These are phyloP conservation scores for Glyptemys insculpta DNA, from an alignment of 2,797 vertebrate genomes.

Conservation along the genomic window DNA sequence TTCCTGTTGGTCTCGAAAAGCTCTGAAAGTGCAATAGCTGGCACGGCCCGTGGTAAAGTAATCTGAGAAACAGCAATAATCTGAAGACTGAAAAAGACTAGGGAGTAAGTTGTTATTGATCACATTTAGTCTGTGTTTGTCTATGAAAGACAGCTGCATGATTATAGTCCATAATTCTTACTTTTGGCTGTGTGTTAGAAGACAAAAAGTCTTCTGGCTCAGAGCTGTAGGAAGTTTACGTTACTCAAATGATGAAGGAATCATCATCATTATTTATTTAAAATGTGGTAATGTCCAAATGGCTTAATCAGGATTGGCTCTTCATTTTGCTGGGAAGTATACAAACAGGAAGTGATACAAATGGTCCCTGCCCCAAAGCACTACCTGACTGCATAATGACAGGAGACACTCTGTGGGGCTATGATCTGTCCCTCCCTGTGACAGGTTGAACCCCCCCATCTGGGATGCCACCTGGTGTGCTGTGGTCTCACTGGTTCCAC, in stretches of 20 bases:
- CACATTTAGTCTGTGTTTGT: not conserved
- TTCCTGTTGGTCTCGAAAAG: not conserved
- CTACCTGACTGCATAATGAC: not conserved
- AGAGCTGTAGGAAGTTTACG: not conserved
- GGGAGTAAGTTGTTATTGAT: not conserved
- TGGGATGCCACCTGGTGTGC: no score
- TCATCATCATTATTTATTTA: not conserved
- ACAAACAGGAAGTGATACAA: not conserved
- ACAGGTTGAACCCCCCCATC: no score
- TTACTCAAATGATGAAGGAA: not conserved
- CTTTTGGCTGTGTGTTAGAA: not conserved
- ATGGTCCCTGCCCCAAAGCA: not conserved
- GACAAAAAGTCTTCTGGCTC: not conserved
- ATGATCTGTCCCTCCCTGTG: not conserved
- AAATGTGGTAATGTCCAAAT: not conserved
- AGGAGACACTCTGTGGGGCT: not conserved
- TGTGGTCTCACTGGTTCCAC: no score
- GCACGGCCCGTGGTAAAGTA: fast-evolving
- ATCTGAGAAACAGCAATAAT: not conserved
- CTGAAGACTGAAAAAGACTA: not conserved
- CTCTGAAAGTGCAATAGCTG: fast-evolving
- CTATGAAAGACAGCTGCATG: fast-evolving
- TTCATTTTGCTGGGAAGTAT: not conserved
- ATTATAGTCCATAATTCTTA: fast-evolving
- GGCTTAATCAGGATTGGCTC: not conserved